Evolutionary conservation across 2,888 invertebrate species (phyloP), one percentile per base, ranked within the genome.

Genomic region (Eristalis pertinax): DNA sequence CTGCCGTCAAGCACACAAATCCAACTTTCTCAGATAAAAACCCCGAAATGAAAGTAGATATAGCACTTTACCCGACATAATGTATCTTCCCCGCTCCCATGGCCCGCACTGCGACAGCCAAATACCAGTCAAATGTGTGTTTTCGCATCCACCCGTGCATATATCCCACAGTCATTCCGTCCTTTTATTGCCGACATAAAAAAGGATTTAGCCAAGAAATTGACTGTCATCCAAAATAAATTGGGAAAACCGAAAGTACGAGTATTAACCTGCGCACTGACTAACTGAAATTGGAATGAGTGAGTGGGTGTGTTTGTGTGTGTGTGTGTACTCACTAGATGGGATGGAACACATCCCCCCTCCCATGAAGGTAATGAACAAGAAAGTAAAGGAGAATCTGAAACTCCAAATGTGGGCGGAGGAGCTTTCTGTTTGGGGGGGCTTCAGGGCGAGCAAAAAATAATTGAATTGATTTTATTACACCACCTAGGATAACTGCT

Each of bases 131-230:
- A 77, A 50, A 50, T 50, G 50, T 50, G 35, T 41, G n/a, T n/a
- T n/a, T n/a, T 56, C 56, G 70, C 63, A 63, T 15, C 62, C 58
- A 63, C 29, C n/a, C 15, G 50, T 68, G 24, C 41, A 50, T 68
- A 64, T 67, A 70, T 83, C 77, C 80, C 43, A 72, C 65, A 84
- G 87, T 88, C 83, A 82, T 80, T 82, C 69, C 77, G 76, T 79
- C 86, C 81, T 89, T 88, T 89, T 89, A 89, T 89, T 89, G 89
- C 86, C 62, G 72, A 86, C 89, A 89, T 89, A 87, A 89, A 89
- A 89, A 89, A 82, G 89, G 89, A 89, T 89, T 89, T 88, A 82
- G 88, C 68, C 78, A 76, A 86, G 86, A 84, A 87, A 89, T 89
- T 89, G 89, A 88, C 77, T 88, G 89, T 89, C 88, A 88, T 88